These are phyloP conservation scores for Grantiella picta DNA, from an alignment of 2,113 vertebrate species.

Conservation along the genomic window DNA sequence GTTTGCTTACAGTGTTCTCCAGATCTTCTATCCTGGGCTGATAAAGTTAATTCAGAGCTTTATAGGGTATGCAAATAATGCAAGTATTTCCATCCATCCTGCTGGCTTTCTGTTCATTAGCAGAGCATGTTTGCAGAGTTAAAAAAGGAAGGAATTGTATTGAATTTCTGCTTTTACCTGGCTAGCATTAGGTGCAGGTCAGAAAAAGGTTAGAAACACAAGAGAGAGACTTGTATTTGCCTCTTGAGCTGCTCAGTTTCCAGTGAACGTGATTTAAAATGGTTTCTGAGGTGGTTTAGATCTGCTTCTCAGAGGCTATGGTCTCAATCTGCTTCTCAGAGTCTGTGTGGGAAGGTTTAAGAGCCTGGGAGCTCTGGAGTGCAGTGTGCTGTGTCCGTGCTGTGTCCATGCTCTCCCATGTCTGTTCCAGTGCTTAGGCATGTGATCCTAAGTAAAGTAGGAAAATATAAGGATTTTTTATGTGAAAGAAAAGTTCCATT, in stretches of 20 bases:
- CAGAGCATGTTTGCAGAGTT: neutral
- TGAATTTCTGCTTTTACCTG: neutral
- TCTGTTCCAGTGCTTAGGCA: neutral
- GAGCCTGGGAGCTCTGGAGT: neutral
- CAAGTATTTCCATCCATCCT: neutral
- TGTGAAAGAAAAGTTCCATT: neutral
- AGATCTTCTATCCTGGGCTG: slow-evolving; percentile 47
- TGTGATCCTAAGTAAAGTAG: neutral
- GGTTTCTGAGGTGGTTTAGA: neutral
- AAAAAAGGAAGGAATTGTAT: neutral
- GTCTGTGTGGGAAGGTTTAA: neutral
- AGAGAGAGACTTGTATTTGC: neutral
- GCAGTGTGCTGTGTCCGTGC: neutral
- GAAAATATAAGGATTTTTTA: neutral
- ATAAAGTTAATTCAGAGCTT: slow-evolving; percentile 51
- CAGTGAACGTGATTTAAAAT: neutral
- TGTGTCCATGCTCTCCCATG: neutral
- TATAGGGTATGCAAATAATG: neutral
- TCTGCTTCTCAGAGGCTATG: neutral
- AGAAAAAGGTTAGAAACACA: neutral
- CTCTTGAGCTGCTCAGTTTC: neutral
- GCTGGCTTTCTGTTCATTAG: neutral
- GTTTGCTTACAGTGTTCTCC: slow-evolving; percentile 57
- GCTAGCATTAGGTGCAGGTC: neutral
- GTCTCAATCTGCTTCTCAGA: neutral